Percentiles rank a stretch among this genome's conserved stretches.
Conservation (phyloP, 2,113 vertebrate species). For the Gadus chalcogrammus region DNA sequence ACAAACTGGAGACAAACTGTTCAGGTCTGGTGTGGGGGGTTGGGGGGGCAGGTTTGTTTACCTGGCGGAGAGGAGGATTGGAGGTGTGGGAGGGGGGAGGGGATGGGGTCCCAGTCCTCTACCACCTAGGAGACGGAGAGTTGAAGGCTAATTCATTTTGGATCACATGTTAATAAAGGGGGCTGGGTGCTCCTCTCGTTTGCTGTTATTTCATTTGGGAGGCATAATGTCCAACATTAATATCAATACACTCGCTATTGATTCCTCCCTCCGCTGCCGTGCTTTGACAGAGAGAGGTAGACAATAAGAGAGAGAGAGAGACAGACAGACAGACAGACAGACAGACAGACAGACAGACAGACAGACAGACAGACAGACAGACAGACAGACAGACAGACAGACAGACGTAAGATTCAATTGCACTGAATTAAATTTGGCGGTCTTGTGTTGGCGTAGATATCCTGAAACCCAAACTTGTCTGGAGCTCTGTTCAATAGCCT, state of each 20-base stretch:
- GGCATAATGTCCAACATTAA: slow-evolving; percentile 66
- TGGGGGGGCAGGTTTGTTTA: neutral
- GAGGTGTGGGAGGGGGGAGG: no score
- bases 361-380: slow-evolving; percentile 42
- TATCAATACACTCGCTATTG: slow-evolving; percentile 69
- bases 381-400: slow-evolving; percentile 47
- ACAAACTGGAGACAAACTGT: no score
- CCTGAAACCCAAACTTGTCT: slow-evolving; percentile 68
- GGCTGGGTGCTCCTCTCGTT: slow-evolving; percentile 51
- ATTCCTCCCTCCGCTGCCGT: slow-evolving; percentile 59
- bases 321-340: slow-evolving; percentile 20
- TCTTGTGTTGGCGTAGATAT: slow-evolving; percentile 66
- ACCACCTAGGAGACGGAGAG: slow-evolving; percentile 27
- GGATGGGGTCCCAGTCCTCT: no score
- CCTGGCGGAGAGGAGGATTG: neutral
- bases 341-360: slow-evolving; percentile 22
- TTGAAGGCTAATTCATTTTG: slow-evolving; percentile 50
- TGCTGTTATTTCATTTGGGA: slow-evolving; percentile 68
- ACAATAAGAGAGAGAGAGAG: slow-evolving; percentile 31
- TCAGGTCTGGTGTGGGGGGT: neutral
- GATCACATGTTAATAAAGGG: slow-evolving; percentile 62
- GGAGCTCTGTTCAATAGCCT: slow-evolving; percentile 61
- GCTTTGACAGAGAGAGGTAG: slow-evolving; percentile 45
- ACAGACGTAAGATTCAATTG: slow-evolving; percentile 60
- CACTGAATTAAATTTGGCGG: slow-evolving; percentile 73